Conservation (phyloP, 2,113 vertebrate genomes). For the Larimichthys polyactis region DNA sequence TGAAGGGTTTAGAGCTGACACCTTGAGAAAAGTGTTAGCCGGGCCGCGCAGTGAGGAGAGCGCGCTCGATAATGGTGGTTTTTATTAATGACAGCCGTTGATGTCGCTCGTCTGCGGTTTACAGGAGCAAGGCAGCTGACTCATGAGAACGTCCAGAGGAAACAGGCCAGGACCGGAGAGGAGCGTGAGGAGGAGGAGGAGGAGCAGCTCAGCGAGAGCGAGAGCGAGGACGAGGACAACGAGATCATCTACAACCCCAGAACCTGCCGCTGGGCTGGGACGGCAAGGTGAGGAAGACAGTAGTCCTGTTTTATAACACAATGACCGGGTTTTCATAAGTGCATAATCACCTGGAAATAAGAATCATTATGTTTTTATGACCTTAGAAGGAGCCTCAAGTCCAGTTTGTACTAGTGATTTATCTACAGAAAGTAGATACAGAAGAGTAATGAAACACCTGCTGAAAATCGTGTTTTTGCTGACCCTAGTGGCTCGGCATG, state of each 20-base stretch:
- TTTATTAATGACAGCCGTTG: not conserved
- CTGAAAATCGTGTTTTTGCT: too few species aligned
- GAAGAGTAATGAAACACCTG: too few species aligned
- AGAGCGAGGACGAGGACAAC: slow-evolving; percentile 98
- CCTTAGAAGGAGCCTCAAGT: too few species aligned
- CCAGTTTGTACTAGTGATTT: too few species aligned
- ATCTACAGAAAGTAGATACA: too few species aligned
- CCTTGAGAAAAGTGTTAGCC: not conserved
- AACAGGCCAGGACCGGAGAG: slow-evolving; percentile 97
- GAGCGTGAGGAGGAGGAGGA: slow-evolving; percentile 98
- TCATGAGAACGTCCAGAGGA: slow-evolving; percentile 97
- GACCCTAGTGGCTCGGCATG: too few species aligned
- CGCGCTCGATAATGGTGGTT: too few species aligned
- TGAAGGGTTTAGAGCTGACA: not conserved
- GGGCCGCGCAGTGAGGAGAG: not conserved
- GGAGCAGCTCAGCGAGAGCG: slow-evolving; percentile 97
- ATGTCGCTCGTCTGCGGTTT: not conserved
- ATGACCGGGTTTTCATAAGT: too few species aligned
- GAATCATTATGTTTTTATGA: too few species aligned
- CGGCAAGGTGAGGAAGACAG: slow-evolving; percentile 88
- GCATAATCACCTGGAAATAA: too few species aligned
- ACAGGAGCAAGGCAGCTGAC: slow-evolving; percentile 98
- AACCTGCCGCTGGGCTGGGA: slow-evolving; percentile 98
- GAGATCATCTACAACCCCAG: slow-evolving; percentile 99
- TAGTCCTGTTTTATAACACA: not conserved